These are phyloP conservation scores for Exaiptasia diaphana DNA, from an alignment of 64 coral and sea anemone species.

Conservation along the genomic window DNA sequence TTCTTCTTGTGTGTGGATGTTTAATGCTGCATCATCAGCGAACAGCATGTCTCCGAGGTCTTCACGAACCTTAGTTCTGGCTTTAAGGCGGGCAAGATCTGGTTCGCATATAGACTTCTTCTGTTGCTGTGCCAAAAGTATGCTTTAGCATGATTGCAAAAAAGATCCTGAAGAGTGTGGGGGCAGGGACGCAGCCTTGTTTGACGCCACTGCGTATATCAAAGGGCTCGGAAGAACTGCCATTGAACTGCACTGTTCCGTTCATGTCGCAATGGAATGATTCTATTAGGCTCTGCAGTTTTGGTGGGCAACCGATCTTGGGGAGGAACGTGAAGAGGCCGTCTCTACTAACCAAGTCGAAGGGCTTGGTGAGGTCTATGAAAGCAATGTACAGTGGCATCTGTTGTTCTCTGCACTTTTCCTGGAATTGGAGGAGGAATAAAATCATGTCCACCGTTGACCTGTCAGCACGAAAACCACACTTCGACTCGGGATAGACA, in stretches of 20 bases:
- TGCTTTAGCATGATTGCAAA: not conserved
- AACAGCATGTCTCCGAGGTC: slow-evolving; percentile 1
- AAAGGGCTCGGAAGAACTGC: not conserved
- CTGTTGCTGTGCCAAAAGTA: not conserved
- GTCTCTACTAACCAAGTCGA: not conserved
- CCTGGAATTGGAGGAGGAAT: too few species aligned
- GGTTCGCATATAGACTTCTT: not conserved
- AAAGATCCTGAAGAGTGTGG: slow-evolving; percentile 4
- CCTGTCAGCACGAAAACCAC: not conserved
- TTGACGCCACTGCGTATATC: not conserved
- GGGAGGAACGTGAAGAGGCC: not conserved
- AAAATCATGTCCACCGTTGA: slow-evolving; percentile 23
- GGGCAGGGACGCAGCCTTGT: slow-evolving; percentile 18
- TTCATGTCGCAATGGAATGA: slow-evolving; percentile 10
- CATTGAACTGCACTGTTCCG: not conserved
- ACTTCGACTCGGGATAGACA: slow-evolving; percentile 21
- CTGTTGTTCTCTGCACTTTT: slow-evolving; percentile 16
- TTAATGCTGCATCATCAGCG: slow-evolving; percentile 9
- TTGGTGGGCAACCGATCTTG: slow-evolving; percentile 17
- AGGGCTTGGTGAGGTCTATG: slow-evolving; percentile 8
- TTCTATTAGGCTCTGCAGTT: not conserved
- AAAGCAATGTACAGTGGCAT: not conserved
- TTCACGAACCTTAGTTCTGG: not conserved
- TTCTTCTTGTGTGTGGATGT: not conserved
- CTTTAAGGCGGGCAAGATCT: not conserved